phyloP scores from a whole-genome alignment of 64 coral and sea anemone genomes.

The Platygyra sinensis region DNA sequence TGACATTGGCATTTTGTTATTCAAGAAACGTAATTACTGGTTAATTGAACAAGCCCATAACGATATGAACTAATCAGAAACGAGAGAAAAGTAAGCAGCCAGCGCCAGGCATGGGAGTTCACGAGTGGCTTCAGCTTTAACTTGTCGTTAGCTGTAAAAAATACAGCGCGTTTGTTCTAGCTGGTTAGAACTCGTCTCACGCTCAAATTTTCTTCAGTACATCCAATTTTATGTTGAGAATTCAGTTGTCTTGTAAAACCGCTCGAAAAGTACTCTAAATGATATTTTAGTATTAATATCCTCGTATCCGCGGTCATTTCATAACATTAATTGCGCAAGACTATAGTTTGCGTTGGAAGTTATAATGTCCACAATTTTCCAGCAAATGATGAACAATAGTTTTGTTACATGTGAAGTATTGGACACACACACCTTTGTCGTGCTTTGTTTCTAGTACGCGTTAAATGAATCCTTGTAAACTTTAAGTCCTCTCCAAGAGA shows the following conservation, averaged over 20 bases:
- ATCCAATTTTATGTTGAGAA: neutral
- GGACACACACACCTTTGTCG: neutral
- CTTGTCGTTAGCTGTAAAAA: neutral
- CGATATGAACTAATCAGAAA: no score
- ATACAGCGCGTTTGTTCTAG: neutral
- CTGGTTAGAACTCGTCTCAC: no score
- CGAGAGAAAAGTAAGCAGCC: no score
- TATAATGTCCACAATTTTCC: neutral
- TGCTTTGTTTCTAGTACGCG: slow-evolving; percentile 72
- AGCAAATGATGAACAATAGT: neutral
- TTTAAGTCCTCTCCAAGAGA: slow-evolving; percentile 98
- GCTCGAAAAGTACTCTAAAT: neutral
- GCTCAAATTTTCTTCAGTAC: no score
- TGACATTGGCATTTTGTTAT: no score
- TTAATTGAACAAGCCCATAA: no score
- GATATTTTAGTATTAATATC: neutral
- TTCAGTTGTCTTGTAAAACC: neutral
- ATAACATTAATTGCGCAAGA: neutral
- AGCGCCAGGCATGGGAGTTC: neutral
- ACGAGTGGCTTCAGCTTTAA: neutral
- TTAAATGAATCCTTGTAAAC: slow-evolving; percentile 99
- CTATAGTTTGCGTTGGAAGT: neutral
- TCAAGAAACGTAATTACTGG: no score
- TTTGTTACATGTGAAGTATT: neutral
- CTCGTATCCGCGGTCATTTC: neutral